These are phyloP conservation scores for Eumacrocentrus americanus DNA, from an alignment of 2,888 invertebrate genomes.

Conservation along the genomic window DNA sequence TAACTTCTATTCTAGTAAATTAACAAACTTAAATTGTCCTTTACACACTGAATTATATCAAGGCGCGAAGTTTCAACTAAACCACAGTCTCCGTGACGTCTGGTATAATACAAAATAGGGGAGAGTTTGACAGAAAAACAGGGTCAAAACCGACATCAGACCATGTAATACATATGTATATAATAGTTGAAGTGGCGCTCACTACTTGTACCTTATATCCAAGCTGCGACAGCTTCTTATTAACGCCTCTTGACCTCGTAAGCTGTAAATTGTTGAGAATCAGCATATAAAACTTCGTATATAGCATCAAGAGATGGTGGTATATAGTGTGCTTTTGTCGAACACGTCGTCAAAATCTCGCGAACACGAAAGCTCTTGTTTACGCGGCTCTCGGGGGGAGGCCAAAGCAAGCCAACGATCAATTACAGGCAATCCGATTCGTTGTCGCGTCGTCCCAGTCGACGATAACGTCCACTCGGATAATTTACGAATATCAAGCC, in stretches of 20 bases:
- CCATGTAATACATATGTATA: background rate
- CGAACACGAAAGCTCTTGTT: background rate
- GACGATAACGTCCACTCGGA: slow-evolving; percentile 37
- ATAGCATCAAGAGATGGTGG: background rate
- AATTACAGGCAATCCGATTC: slow-evolving; percentile 37
- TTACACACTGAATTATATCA: too few relatives aligned
- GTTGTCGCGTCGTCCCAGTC: slow-evolving; percentile 34
- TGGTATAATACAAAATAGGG: background rate
- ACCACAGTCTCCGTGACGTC: background rate
- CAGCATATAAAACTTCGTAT: slow-evolving; percentile 15
- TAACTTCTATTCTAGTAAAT: too few relatives aligned
- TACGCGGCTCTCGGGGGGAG: background rate
- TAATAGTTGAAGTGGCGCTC: background rate
- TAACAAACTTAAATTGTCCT: too few relatives aligned
- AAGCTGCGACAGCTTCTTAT: slow-evolving; percentile 22
- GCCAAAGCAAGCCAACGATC: slow-evolving; percentile 28
- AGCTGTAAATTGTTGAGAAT: slow-evolving; percentile 14
- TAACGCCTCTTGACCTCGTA: slow-evolving; percentile 21
- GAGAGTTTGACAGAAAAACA: too few relatives aligned
- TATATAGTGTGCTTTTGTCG: slow-evolving; percentile 6
- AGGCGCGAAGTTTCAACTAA: background rate
- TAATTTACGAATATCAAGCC: slow-evolving; percentile 40
- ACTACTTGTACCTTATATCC: slow-evolving; percentile 5
- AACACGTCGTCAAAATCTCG: background rate
- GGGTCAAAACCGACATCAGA: too few relatives aligned